Conservation (phyloP, 2,113 vertebrate genomes). For the Rissa tridactyla region DNA sequence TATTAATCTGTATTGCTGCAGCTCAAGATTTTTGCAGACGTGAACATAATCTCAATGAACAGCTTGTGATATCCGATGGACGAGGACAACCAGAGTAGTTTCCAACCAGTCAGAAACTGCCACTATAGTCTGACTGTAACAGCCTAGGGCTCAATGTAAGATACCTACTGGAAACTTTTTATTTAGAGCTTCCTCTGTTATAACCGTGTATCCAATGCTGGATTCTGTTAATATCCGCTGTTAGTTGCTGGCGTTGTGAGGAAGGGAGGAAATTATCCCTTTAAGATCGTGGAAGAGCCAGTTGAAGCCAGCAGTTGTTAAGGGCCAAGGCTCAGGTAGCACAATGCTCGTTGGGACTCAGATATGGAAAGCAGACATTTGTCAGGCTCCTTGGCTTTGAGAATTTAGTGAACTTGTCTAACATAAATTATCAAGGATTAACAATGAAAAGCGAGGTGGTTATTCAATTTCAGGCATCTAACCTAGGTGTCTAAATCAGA, state of each 20-base stretch:
- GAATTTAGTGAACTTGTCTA: neutral
- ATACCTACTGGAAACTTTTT: neutral
- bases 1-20: neutral
- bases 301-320: neutral
- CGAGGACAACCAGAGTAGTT: neutral
- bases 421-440: slow-evolving; percentile 7
- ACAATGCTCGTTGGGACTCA: neutral
- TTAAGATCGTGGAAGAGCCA: neutral
- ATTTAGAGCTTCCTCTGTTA: neutral
- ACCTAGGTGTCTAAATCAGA: neutral
- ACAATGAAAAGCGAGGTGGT: neutral
- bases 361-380: slow-evolving; percentile 26
- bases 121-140: neutral
- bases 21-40: neutral
- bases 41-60: neutral
- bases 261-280: neutral
- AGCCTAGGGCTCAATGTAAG: neutral
- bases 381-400: neutral
- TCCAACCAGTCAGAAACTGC: neutral
- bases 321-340: neutral
- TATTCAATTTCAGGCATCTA: neutral
- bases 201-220: neutral
- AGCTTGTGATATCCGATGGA: neutral
- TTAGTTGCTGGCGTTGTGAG: neutral
- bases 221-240: neutral